Evolutionary conservation across 2,113 vertebrate species (phyloP).

Genomic region (Piprites chloris): DNA sequence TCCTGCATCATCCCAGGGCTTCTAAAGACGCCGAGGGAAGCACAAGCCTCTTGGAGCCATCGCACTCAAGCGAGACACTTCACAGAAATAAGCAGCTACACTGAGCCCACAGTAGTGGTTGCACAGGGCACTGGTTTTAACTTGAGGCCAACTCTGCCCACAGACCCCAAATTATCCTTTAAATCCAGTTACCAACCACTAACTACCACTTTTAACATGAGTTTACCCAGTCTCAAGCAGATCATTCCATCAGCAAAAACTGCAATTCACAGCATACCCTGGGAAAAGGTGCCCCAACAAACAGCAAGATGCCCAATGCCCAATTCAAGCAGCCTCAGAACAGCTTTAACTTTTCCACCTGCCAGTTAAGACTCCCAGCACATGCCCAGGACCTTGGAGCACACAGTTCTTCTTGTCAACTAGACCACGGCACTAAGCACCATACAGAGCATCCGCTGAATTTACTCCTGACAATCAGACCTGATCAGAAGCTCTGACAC

Average conservation of each 20-base stretch:
- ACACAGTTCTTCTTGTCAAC: background rate
- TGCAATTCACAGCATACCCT: background rate
- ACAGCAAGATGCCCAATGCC: background rate
- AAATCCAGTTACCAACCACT: background rate
- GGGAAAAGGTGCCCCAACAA: background rate
- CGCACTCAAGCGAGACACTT: background rate
- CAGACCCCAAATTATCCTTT: background rate
- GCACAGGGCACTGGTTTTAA: background rate
- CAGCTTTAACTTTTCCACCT: background rate
- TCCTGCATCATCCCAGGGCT: background rate
- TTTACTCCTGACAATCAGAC: background rate
- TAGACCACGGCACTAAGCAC: background rate
- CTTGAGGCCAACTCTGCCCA: background rate
- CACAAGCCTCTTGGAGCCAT: background rate
- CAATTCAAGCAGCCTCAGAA: background rate
- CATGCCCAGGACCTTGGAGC: background rate
- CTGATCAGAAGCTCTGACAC: background rate
- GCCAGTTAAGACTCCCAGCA: background rate
- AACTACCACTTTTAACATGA: accelerated
- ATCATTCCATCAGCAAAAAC: background rate
- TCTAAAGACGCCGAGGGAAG: background rate
- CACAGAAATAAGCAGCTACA: background rate
- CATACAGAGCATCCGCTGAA: background rate
- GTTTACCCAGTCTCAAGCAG: background rate
- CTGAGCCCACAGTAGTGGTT: background rate